Evolutionary conservation across 2,888 invertebrate genomes (phyloP), one percentile per base, ranked within the genome.

Genomic region (Tenthredo scrophulariae): DNA sequence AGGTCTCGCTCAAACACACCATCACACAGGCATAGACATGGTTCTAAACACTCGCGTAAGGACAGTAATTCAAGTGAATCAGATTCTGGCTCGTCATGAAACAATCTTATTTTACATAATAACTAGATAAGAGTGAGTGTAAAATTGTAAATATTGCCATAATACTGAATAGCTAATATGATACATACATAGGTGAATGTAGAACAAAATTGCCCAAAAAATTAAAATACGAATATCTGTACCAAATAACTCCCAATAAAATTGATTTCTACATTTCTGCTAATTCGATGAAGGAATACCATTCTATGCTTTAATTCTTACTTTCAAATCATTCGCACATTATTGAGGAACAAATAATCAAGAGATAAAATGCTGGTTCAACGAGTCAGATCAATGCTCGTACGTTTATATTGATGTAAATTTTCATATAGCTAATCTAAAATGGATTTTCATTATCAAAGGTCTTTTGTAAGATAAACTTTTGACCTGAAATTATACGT

Each of bases 1-100:
- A 89, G 92, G 86, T 91, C 92, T n/a, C 91, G 91, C 37, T 92
- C 93, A 46, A 89, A 91, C 37, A 91, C 91, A 86, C 90, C 93
- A 2, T 87, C 89, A n/a, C 90, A 90, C 62, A 90, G 89, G 67
- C 90, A 91, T 75, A 90, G 90, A 22, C 87, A 90, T 15, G 88
- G 88, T 85, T 87, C 90, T 29, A 88, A 89, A 84, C 88, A 89
- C 75, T 87, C 89, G 82, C 89, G 91, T 84, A 90, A 88, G 85
- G 90, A 89, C 46, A 92, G 92, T 87, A 91, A 91, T 84, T 91
- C 92, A 9, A 92, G 91, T 85, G 88, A 90, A 46, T 92, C 93
- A 50, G 90, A 89, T 70, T 92, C 92, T 37, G 90, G 89, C 80
- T 90, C 91, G 43, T 88, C 91, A 43, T 93, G 87, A 91, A 86